Evolutionary conservation across 2,113 vertebrate genomes (phyloP), one percentile per base, ranked within the genome.

Genomic region (Osmerus mordax): DNA sequence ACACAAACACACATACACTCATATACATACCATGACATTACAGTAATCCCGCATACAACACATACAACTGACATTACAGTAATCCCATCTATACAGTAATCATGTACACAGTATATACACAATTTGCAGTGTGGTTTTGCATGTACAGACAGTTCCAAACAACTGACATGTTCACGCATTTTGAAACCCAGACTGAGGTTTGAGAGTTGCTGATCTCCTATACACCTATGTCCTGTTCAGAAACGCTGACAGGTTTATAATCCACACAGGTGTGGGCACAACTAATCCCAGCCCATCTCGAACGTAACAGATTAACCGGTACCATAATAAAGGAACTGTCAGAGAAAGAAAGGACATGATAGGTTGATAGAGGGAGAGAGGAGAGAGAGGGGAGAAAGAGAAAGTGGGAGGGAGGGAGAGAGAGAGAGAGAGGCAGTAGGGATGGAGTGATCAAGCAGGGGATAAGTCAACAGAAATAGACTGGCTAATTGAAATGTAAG

Each of bases 381-480:
- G 6, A 21, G 67, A 16, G 14, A 28, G 78, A 81, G 16, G 62
- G 59, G 71, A 75, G 28, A 18, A 69, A 75, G 28, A 18, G 47
- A 21, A 52, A 61, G 56, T 64, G 63, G 62, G 25, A 65, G 7
- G 23, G 67, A 15, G 16, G 25, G 14, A 29, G 74, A 79, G 18
- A 69, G 83, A 41, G 63, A 77, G 64, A 68, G 70, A 16, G 16
- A 32, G 54, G 23, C 29, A 25, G 28, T 14, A 21, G 51, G 53
- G 23, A 0, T 11, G 61, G 69, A 11, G 51, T 21, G 61, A 54
- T 25, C 47, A 65, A 75, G 66, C 23, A 36, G 74, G 72, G 84
- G 86, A 87, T 87, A 78, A 87, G 76, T 71, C 71, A 71, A 82
- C 78, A 84, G 71, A 87, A 90, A 90, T 86, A 91, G 87, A 86